Percentiles rank a stretch among this genome's conserved stretches.
Conservation (phyloP, 2,113 vertebrate species). For the Strix uralensis region DNA sequence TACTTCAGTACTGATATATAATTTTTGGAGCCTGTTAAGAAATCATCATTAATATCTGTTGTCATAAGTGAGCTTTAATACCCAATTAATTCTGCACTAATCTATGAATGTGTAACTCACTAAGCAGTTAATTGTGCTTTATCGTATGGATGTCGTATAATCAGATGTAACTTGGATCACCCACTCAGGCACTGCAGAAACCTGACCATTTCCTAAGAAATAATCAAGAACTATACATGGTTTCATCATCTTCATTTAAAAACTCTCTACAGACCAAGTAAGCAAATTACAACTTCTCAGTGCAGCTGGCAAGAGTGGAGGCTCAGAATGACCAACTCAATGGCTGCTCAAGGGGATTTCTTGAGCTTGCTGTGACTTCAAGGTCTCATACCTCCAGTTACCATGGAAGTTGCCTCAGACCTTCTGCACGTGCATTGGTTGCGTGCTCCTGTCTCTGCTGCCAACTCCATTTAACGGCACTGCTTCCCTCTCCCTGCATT, state of each 20-base stretch:
- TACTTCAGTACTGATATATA: not conserved
- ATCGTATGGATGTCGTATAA: not conserved
- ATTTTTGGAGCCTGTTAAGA: not conserved
- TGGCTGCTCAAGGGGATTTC: not conserved
- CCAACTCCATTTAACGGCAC: not conserved
- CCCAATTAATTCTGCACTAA: not conserved
- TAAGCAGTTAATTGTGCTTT: not conserved
- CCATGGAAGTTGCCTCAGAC: not conserved
- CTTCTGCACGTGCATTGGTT: not conserved
- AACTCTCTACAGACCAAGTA: not conserved
- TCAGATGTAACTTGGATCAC: not conserved
- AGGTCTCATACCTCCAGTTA: not conserved
- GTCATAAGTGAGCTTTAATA: not conserved
- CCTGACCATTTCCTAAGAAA: not conserved
- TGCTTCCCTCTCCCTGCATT: not conserved
- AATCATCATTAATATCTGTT: not conserved
- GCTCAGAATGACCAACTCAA: not conserved
- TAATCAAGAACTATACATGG: not conserved
- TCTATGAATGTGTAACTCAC: not conserved
- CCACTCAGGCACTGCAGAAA: constrained; percentile 2
- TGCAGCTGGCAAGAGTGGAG: not conserved
- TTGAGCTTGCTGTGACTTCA: not conserved
- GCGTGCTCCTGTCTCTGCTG: not conserved
- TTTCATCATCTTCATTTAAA: not conserved
- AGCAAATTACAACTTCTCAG: not conserved